These are phyloP conservation scores for Chauna torquata DNA, from an alignment of 2,113 vertebrate genomes.

Conservation along the genomic window DNA sequence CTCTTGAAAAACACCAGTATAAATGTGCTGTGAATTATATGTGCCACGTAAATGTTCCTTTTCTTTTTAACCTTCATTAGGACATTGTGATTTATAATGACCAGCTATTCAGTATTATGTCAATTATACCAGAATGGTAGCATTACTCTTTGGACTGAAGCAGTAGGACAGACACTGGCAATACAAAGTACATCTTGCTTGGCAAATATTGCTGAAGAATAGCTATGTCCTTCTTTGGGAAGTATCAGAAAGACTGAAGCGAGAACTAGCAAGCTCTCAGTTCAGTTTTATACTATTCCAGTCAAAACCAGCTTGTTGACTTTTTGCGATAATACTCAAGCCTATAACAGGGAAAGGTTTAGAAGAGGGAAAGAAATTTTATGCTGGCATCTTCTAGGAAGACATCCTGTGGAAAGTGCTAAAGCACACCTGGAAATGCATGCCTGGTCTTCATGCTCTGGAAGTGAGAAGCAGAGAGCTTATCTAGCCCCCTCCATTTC, in stretches of 20 bases:
- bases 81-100: conserved; percentile 48
- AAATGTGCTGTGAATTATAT: conserved; percentile 45
- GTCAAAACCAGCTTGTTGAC: not conserved
- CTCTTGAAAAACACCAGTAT: conserved; percentile 43
- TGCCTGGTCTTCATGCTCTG: not conserved
- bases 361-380: not conserved
- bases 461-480: not conserved
- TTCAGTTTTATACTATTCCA: not conserved
- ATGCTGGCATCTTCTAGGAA: not conserved
- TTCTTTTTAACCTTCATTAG: conserved; percentile 50
- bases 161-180: not conserved
- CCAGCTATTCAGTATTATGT: not conserved
- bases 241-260: not conserved
- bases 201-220: not conserved
- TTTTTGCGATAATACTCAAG: not conserved
- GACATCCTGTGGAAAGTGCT: not conserved
- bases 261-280: not conserved
- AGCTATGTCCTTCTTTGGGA: not conserved
- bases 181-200: not conserved
- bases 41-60: conserved; percentile 37
- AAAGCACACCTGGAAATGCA: not conserved
- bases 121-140: conserved; percentile 24
- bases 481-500: not conserved
- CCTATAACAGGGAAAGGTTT: not conserved
- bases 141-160: conserved; percentile 25